Base-by-base conservation (phyloP, 2,797 vertebrate species). In the Petrocephalus schoutedeni region DNA sequence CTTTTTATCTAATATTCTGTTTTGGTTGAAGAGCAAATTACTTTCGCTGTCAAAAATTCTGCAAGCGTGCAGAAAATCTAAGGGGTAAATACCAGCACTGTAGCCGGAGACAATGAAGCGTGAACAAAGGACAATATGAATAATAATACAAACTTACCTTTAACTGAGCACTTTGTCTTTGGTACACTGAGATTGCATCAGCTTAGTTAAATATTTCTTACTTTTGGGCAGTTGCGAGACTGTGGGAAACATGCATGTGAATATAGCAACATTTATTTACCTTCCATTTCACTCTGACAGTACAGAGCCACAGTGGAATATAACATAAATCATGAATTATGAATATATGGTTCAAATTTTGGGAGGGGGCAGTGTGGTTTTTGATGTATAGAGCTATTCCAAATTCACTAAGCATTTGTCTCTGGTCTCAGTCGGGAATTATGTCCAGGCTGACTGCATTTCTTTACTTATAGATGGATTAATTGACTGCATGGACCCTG, bases 401-500 rank as follows among this genome's bases (percentile, higher is more conserved):
- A 9, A 14, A 71, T 71, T 83, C 9, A 71, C 28, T 16, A 54
- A 56, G 83, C 3, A 28, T 41, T 56, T 59, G 28, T 19, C 51
- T 36, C 1, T 28, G 14, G 12, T 16, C 28, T 59, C 32, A 28
- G 12, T 36, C 21, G 1, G 36, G 71, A n/a, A 14, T 16, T 28
- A 23, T 67, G 23, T 80, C 88, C 87, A 87, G 90, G 90, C 89
- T 12, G 49, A 41, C 49, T 86, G 56, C 10, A 87, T 19, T 54
- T 92, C 93, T 93, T 91, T 94, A 91, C 91, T 95, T 94, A 89
- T 96, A 99, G 98, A 99, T 92, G 98, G 98, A 51, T 96, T 99
- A 54, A 91, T 95, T 82, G 98, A 99, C 95, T 99, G 98, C 90
- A 98, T 99, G 98, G 98, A 99, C 91, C 98, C 98, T 14, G 98